Evolutionary conservation across 2,888 invertebrate species (phyloP).

Genomic region (Drosophila mimetica): DNA sequence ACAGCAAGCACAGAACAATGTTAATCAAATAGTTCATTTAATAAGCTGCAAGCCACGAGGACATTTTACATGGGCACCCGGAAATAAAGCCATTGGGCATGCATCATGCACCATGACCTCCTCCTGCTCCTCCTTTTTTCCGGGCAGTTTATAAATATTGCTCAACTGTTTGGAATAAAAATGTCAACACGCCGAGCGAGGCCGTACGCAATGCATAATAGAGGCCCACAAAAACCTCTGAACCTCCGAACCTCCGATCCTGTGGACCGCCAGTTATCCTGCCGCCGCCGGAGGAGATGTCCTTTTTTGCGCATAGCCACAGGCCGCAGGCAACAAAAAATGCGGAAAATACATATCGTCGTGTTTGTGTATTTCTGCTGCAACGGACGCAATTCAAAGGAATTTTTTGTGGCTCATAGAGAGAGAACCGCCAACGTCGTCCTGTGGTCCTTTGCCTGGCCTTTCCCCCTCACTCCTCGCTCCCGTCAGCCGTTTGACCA

Average conservation of each 20-base stretch:
- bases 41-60: slow-evolving; percentile 23
- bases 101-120: slow-evolving; percentile 14
- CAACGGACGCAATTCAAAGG: slow-evolving; percentile 68
- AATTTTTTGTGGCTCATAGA: slow-evolving; percentile 65
- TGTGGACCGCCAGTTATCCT: slow-evolving; percentile 12
- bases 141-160: slow-evolving; percentile 69
- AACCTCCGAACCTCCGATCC: slow-evolving; percentile 5
- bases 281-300: slow-evolving; percentile 60
- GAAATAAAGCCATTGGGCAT: slow-evolving; percentile 33
- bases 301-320: slow-evolving; percentile 76
- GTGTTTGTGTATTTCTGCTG: slow-evolving; percentile 16
- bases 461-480: not conserved
- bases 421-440: slow-evolving; percentile 38
- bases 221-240: slow-evolving; percentile 51
- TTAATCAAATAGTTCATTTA: slow-evolving; percentile 40
- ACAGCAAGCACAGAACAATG: slow-evolving; percentile 12
- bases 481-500: slow-evolving; percentile 61
- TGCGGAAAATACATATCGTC: slow-evolving; percentile 36
- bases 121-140: not conserved
- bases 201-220: slow-evolving; percentile 75
- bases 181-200: slow-evolving; percentile 70
- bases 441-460: slow-evolving; percentile 4
- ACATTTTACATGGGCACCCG: slow-evolving; percentile 19
- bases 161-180: slow-evolving; percentile 73
- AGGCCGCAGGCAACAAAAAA: slow-evolving; percentile 47